Base-by-base conservation (phyloP, 2,113 vertebrate species). In the Xenopus borealis region DNA sequence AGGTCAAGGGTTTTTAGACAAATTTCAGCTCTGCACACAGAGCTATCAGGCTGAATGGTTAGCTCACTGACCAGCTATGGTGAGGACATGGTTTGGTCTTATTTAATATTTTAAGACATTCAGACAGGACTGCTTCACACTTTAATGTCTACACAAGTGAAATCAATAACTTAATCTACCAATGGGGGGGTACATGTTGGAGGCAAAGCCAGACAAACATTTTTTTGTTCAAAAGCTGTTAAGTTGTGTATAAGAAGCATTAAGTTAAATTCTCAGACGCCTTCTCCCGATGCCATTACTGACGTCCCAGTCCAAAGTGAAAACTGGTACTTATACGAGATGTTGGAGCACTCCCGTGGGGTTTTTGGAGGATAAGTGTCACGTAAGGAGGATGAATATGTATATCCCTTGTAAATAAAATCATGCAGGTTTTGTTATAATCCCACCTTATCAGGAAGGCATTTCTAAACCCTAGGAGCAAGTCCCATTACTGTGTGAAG, bases 361-460 rank as follows among this genome's bases (percentile, higher is more conserved):
- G 69, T 70, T 55, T 77, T 77, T 77, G 59, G 70, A 77, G 67
- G 67, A 70, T 77, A 77, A 62, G 50, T 27, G 23, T 63, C 59
- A 64, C 63, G 67, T 77, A 77, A 77, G 45, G 45, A 64, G 58
- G 47, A 69, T 52, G 58, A 63, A 77, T 77, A 69, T 70, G 74
- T 64, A 77, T 63, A 69, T 76, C 59, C 46, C 63, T 53, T 61
- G 58, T 59, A 69, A 69, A 69, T 77, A 77, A 77, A 70, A 77
- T 14, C 61, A 70, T 63, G 64, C 30, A 70, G 45, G 13, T 61
- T 69, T 64, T 33, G 19, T 63, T 55, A 50, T 64, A 70, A 77
- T 63, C 67, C 67, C 47, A 17, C 50, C 18, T 55, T 64, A 70
- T 77, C 74, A 33, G 46, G 58, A 47, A 76, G 66, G 50, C 58